Conservation (phyloP, 2,888 invertebrate species). For the Melinaea menophilus region DNA sequence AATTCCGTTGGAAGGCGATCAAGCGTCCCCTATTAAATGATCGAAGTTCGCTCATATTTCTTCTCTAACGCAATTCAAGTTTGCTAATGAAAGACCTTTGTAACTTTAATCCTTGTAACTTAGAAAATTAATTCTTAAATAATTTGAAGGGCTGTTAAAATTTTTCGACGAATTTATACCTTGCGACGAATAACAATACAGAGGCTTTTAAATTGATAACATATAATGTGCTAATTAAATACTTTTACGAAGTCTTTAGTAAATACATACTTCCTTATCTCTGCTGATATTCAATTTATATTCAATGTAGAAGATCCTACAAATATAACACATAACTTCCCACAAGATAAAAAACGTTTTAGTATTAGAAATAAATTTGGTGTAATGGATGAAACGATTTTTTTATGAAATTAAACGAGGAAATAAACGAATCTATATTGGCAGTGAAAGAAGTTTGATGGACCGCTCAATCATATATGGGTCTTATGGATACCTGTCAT, state of each 20-base stretch:
- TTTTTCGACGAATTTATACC: slow-evolving; percentile 20
- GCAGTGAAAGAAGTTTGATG: slow-evolving; percentile 6
- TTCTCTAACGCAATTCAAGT: slow-evolving; percentile 60
- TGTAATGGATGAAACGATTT: not conserved
- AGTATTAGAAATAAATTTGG: slow-evolving; percentile 6
- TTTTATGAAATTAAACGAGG: slow-evolving; percentile 7
- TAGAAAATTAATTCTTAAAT: slow-evolving; percentile 55
- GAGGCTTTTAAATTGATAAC: slow-evolving; percentile 8
- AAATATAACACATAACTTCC: too few species aligned
- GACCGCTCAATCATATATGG: slow-evolving; percentile 7
- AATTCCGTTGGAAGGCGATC: slow-evolving; percentile 47
- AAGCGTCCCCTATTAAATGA: slow-evolving; percentile 53
- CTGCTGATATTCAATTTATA: too few species aligned
- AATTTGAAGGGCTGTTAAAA: slow-evolving; percentile 41
- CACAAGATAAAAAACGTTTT: too few species aligned
- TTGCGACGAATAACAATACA: slow-evolving; percentile 10
- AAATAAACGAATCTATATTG: slow-evolving; percentile 9
- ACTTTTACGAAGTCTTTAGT: too few species aligned
- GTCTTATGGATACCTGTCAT: slow-evolving; percentile 8
- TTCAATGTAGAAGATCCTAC: too few species aligned
- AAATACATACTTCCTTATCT: too few species aligned
- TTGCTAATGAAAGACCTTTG: slow-evolving; percentile 64
- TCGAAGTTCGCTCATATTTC: slow-evolving; percentile 66
- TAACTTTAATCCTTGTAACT: slow-evolving; percentile 59
- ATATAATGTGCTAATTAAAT: not conserved